A percentile compares a stretch with the other conserved stretches of the same genome.
Evolutionary conservation across 2,888 invertebrate species (phyloP).

Genomic region (Pegoplata infirma): DNA sequence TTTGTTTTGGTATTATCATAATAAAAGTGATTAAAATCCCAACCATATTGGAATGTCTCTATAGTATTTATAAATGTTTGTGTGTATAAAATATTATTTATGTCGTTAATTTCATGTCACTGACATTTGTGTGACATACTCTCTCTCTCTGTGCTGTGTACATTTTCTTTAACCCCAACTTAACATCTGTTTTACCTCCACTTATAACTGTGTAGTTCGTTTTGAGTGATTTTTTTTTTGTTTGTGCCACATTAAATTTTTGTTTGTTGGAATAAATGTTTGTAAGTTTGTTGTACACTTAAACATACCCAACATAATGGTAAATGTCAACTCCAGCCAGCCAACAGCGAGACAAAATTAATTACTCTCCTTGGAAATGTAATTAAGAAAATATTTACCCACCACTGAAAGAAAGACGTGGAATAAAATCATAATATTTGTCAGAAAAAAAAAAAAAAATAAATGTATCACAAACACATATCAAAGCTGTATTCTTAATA

Average conservation of each 20-base stretch:
- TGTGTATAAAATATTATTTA: conserved; percentile 40
- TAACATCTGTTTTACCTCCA: conserved; percentile 61
- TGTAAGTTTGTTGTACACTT: no score
- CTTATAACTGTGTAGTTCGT: conserved; percentile 31
- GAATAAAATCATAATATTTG: conserved; percentile 61
- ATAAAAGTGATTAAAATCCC: no score
- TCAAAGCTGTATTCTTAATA: not conserved
- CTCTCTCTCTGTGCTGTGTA: conserved; percentile 12
- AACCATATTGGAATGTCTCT: no score
- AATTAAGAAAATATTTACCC: conserved; percentile 77
- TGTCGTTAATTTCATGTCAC: conserved; percentile 53
- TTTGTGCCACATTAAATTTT: conserved; percentile 6
- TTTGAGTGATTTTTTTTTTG: conserved; percentile 24
- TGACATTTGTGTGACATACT: conserved; percentile 52
- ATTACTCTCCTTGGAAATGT: conserved; percentile 77
- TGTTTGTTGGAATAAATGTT: no score
- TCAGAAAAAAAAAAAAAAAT: conserved; percentile 47
- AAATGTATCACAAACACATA: conserved; percentile 33
- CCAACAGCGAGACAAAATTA: conserved; percentile 75
- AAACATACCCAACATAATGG: conserved; percentile 60
- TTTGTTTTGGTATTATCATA: no score
- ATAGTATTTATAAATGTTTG: no score
- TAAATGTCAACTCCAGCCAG: conserved; percentile 72
- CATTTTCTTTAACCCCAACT: conserved; percentile 56
- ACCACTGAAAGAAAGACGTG: conserved; percentile 59